Evolutionary conservation across 2,113 vertebrate species (phyloP).

Genomic region (Petromus typicus): DNA sequence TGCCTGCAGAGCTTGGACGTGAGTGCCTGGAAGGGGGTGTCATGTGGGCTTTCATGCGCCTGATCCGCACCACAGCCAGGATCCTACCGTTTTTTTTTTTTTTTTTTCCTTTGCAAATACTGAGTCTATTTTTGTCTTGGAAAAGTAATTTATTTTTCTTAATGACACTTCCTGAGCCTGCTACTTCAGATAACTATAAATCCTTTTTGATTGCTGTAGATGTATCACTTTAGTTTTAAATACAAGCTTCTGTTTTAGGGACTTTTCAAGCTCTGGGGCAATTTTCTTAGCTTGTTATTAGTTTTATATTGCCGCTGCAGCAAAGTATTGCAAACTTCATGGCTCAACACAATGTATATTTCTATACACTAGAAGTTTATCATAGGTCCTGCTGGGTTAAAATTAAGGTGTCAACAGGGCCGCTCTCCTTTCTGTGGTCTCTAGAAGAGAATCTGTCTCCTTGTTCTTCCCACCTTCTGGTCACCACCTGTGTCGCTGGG

Average conservation of each 20-base stretch:
- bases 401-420: neutral
- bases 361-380: neutral
- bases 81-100: neutral
- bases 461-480: neutral
- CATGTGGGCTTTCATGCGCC: fast-evolving
- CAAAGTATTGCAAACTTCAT: neutral
- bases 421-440: neutral
- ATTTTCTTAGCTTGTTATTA: neutral
- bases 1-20: constrained; percentile 97
- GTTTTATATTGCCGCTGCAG: neutral
- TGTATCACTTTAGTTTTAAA: neutral
- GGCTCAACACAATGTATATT: neutral
- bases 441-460: neutral
- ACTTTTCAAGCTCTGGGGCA: neutral
- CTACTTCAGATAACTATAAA: neutral
- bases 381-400: neutral
- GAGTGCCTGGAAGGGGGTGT: constrained; percentile 78
- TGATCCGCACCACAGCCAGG: fast-evolving
- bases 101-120: neutral
- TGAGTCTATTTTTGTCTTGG: neutral
- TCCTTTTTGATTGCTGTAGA: neutral
- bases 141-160: neutral
- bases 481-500: neutral
- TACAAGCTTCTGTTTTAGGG: neutral
- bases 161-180: neutral